A percentile compares a stretch with the other conserved stretches of the same genome.
phyloP scores from a whole-genome alignment of 2,888 invertebrate genomes.

The Buathra laborator region DNA sequence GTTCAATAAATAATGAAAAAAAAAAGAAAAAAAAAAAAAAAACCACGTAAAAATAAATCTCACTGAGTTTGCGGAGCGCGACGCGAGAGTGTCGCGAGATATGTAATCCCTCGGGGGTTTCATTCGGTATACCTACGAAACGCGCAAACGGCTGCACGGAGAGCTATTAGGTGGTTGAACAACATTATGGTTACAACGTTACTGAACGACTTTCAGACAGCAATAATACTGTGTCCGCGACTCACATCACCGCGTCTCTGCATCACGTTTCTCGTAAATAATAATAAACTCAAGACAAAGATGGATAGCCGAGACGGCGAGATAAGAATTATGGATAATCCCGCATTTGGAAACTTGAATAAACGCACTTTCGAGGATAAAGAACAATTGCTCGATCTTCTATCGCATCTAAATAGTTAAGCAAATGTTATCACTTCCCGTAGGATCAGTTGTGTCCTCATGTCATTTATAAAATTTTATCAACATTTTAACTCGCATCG shows the following conservation, averaged over 20 bases:
- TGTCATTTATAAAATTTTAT: neutral
- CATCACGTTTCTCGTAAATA: neutral
- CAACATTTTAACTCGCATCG: neutral
- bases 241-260: neutral
- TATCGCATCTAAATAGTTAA: neutral
- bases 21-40: constrained; percentile 53
- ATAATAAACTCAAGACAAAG: constrained; percentile 7
- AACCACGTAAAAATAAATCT: constrained; percentile 76
- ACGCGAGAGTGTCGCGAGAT: constrained; percentile 40
- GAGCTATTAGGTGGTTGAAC: constrained; percentile 13
- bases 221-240: constrained; percentile 36
- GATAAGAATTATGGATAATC: constrained; percentile 11
- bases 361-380: neutral
- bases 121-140: constrained; percentile 24
- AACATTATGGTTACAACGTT: neutral
- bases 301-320: constrained; percentile 1
- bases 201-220: constrained; percentile 38
- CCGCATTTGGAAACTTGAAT: neutral
- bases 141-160: neutral
- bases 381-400: neutral
- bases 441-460: neutral
- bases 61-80: neutral
- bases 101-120: constrained; percentile 58
- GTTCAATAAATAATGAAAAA: constrained; percentile 76
- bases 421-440: neutral